Percentiles rank a stretch among this genome's conserved stretches.
phyloP scores from a whole-genome alignment of 1,140 invertebrate genomes.

The Trissolcus basalis region DNA sequence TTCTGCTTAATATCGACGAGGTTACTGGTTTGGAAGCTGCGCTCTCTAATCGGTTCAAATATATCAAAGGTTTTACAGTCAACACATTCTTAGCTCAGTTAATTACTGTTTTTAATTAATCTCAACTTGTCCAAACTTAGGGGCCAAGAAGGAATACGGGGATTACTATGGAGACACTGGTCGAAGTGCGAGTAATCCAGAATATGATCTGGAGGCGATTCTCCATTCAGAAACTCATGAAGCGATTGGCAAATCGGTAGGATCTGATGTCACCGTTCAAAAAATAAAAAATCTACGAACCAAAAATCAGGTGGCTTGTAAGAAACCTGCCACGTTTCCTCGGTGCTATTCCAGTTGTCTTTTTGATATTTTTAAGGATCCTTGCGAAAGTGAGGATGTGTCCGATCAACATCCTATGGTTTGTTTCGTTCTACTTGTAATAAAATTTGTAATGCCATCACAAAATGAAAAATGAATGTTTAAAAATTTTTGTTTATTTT shows the following conservation, averaged over 20 bases:
- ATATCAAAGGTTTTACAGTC: constrained; percentile 63
- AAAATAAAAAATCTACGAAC: constrained; percentile 51
- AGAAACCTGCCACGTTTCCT: constrained; percentile 3
- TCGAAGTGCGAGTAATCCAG: constrained; percentile 43
- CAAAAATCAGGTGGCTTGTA: constrained; percentile 57
- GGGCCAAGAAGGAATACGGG: constrained; percentile 31
- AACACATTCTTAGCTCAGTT: too few species aligned
- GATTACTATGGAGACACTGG: constrained; percentile 63
- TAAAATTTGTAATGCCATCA: not conserved
- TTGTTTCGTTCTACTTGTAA: constrained; percentile 19
- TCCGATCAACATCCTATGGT: constrained; percentile 60
- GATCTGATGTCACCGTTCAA: not conserved
- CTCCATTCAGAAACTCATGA: constrained; percentile 53
- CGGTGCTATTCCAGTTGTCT: constrained; percentile 64
- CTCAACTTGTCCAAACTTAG: constrained; percentile 19
- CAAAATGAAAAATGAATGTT: too few species aligned
- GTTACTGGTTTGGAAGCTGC: constrained; percentile 37
- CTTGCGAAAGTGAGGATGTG: constrained; percentile 68
- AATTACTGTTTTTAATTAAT: too few species aligned
- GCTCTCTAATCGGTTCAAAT: constrained; percentile 62
- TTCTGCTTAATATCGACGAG: constrained; percentile 68
- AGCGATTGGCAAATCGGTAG: constrained; percentile 49
- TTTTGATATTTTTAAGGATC: constrained; percentile 68
- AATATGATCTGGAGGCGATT: constrained; percentile 55
- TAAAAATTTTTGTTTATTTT: not conserved